These are phyloP conservation scores for Pseudomyrmex flavicornis DNA, from an alignment of 1,140 invertebrate species.

Conservation along the genomic window DNA sequence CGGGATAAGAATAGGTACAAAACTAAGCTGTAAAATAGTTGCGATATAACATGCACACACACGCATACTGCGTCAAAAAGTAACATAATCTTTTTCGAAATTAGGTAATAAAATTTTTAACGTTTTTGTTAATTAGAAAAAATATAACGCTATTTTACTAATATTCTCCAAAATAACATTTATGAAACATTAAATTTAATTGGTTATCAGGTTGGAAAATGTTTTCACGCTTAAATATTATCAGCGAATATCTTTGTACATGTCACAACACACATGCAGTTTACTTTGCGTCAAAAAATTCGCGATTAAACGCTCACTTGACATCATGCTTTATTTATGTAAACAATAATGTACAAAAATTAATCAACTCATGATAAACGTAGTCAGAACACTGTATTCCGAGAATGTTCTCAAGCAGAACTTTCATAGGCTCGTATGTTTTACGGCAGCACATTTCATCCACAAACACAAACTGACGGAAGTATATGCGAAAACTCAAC, in stretches of 20 bases:
- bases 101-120: too few species aligned
- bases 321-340: conserved; percentile 22
- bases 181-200: neutral
- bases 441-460: neutral
- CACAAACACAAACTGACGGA: conserved; percentile 13
- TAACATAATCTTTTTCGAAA: conserved; percentile 3
- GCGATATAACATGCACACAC: neutral
- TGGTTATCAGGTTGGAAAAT: neutral
- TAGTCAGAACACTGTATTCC: neutral
- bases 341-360: too few species aligned
- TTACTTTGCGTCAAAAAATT: neutral
- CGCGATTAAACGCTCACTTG: neutral
- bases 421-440: neutral
- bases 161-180: conserved; percentile 2
- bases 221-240: neutral
- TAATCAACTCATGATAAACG: neutral
- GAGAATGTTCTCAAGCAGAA: neutral
- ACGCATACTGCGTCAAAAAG: neutral
- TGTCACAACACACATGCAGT: neutral
- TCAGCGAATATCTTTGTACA: neutral
- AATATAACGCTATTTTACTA: neutral
- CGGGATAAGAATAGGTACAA: conserved; percentile 12
- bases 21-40: neutral
- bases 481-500: conserved; percentile 29
- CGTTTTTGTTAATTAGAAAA: neutral